Conservation (phyloP, 1,140 invertebrate species). For the Bombus vancouverensis region DNA sequence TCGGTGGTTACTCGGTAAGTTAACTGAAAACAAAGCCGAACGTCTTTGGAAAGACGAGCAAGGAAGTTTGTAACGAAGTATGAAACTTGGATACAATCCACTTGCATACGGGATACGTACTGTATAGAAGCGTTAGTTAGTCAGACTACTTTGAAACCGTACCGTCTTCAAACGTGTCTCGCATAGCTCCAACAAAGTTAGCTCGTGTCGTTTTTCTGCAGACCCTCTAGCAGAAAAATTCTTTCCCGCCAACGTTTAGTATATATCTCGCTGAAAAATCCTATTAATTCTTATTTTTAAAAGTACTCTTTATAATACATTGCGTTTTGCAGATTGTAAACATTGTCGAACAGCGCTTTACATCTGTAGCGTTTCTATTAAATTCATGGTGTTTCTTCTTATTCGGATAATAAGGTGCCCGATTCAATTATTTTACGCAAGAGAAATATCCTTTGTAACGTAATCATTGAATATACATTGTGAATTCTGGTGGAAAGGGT, state of each 20-base stretch:
- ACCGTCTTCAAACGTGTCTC: conserved; percentile 36
- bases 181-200: conserved; percentile 31
- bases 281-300: not conserved
- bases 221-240: not conserved
- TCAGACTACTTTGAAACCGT: conserved; percentile 36
- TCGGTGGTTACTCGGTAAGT: conserved; percentile 58
- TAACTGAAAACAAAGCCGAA: conserved; percentile 72
- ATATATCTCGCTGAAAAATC: not conserved
- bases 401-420: too few relatives aligned
- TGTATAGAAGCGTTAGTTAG: conserved; percentile 45
- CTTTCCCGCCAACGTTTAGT: not conserved
- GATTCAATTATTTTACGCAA: too few relatives aligned
- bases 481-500: too few relatives aligned
- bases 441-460: too few relatives aligned
- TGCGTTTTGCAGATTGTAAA: too few relatives aligned
- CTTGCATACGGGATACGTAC: conserved; percentile 41
- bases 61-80: conserved; percentile 65
- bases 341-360: not conserved
- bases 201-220: not conserved
- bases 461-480: too few relatives aligned
- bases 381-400: too few relatives aligned
- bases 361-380: too few relatives aligned
- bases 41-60: conserved; percentile 58
- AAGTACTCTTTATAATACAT: too few relatives aligned
- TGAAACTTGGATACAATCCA: conserved; percentile 55